Percentiles rank a stretch among this genome's conserved stretches.
These are phyloP conservation scores for Netelia inedita DNA, from an alignment of 2,888 invertebrate species.

Conservation along the genomic window DNA sequence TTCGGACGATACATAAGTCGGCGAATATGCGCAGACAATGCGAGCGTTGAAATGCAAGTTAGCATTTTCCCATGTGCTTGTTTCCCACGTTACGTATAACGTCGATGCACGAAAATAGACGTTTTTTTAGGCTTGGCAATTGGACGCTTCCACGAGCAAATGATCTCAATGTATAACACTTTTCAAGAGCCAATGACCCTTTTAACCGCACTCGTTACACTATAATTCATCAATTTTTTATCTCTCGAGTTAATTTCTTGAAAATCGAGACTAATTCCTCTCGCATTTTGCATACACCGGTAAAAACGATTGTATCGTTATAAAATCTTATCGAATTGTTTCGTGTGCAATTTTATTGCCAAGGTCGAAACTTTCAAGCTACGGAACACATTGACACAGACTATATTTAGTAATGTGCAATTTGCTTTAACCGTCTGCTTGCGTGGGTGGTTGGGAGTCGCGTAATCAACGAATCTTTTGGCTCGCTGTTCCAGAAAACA, in stretches of 20 bases:
- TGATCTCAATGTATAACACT: slow-evolving; percentile 13
- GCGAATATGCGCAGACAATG: slow-evolving; percentile 1
- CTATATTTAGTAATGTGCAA: slow-evolving; percentile 70
- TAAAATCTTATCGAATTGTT: neutral
- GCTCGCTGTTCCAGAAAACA: slow-evolving; percentile 61
- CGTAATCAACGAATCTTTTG: slow-evolving; percentile 62
- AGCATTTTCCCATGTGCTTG: slow-evolving; percentile 52
- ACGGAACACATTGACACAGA: slow-evolving; percentile 35
- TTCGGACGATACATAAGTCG: neutral
- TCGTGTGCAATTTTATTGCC: slow-evolving; percentile 49
- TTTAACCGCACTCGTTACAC: neutral
- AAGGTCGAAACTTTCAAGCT: slow-evolving; percentile 51
- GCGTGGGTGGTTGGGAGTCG: slow-evolving; percentile 55
- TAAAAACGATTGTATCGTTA: neutral
- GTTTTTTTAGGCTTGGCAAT: slow-evolving; percentile 47
- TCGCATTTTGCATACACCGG: neutral
- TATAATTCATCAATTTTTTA: neutral
- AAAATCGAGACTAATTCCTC: neutral
- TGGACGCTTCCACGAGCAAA: slow-evolving; percentile 43
- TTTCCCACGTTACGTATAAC: slow-evolving; percentile 62
- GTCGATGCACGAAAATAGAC: slow-evolving; percentile 51
- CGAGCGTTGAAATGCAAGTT: slow-evolving; percentile 41
- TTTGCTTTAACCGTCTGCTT: slow-evolving; percentile 65
- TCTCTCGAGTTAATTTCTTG: neutral
- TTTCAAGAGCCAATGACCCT: slow-evolving; percentile 29